Percentiles rank a stretch among this genome's conserved stretches.
Conservation (phyloP, 2,888 invertebrate species). For the Tetropium fuscum region DNA sequence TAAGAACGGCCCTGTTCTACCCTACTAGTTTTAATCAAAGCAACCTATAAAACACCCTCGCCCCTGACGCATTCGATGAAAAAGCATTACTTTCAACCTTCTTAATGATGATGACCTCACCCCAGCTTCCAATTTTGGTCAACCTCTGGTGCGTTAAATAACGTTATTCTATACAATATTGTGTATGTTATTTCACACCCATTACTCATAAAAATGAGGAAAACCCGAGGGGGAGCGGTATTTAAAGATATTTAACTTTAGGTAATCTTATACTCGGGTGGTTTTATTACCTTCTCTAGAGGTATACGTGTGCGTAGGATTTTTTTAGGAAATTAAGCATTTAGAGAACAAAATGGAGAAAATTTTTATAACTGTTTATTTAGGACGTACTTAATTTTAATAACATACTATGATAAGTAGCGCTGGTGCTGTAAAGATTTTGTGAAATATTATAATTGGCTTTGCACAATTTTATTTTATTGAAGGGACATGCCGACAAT, state of each 20-base stretch:
- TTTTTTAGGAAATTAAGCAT: no score
- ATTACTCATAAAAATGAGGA: constrained; percentile 11
- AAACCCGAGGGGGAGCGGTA: background rate
- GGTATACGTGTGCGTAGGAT: no score
- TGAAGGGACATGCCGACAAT: no score
- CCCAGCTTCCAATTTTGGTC: constrained; percentile 46
- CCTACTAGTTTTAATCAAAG: constrained; percentile 57
- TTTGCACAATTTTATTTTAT: no score
- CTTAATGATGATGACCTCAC: constrained; percentile 54
- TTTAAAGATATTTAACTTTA: background rate
- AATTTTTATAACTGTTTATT: no score
- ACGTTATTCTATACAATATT: constrained; percentile 38
- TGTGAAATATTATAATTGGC: no score
- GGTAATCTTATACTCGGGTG: background rate
- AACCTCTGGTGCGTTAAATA: constrained; percentile 53
- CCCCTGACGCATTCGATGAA: constrained; percentile 50
- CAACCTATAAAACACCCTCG: constrained; percentile 53
- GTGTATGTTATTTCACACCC: constrained; percentile 25
- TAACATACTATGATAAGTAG: no score
- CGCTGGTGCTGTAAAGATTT: no score
- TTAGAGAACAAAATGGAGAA: no score
- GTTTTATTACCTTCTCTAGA: background rate
- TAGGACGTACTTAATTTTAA: no score
- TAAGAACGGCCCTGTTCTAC: constrained; percentile 23
- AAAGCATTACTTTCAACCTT: constrained; percentile 52